A percentile compares a stretch with the other conserved stretches of the same genome.
Conservation (phyloP, 2,113 vertebrate species). For the Pelecanus crispus region DNA sequence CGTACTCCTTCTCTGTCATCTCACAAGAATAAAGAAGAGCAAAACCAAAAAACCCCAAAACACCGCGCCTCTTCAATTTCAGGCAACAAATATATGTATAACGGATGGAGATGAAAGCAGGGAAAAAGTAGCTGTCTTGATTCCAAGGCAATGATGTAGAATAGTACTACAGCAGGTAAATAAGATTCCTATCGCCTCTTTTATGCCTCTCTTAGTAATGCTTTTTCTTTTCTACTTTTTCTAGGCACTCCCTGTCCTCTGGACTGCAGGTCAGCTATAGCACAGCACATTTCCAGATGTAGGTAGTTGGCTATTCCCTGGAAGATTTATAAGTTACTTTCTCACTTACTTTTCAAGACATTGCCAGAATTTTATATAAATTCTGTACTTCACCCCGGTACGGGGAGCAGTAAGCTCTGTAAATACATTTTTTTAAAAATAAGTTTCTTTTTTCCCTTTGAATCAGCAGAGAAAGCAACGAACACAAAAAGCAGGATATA, state of each 20-base stretch:
- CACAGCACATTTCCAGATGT: neutral
- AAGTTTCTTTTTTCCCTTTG: neutral
- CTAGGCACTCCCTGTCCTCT: neutral
- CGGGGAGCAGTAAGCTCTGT: neutral
- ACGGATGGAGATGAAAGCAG: neutral
- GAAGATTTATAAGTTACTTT: neutral
- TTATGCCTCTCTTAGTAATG: neutral
- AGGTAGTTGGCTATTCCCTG: neutral
- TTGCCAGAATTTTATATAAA: neutral
- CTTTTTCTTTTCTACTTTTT: neutral
- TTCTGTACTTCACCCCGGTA: neutral
- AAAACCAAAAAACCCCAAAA: neutral
- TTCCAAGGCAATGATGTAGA: neutral
- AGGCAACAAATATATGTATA: neutral
- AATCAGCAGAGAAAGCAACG: neutral
- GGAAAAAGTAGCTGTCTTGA: neutral
- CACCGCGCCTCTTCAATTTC: neutral
- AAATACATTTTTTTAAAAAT: neutral
- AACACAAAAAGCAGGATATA: neutral
- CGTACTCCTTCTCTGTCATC: neutral
- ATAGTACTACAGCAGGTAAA: neutral
- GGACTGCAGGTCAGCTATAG: neutral
- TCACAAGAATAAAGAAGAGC: neutral
- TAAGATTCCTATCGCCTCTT: neutral
- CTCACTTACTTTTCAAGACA: neutral